A percentile compares a stretch with the other conserved stretches of the same genome.
Evolutionary conservation across 92 coral and sea anemone species (phyloP).

Genomic region (Siderastrea radians): DNA sequence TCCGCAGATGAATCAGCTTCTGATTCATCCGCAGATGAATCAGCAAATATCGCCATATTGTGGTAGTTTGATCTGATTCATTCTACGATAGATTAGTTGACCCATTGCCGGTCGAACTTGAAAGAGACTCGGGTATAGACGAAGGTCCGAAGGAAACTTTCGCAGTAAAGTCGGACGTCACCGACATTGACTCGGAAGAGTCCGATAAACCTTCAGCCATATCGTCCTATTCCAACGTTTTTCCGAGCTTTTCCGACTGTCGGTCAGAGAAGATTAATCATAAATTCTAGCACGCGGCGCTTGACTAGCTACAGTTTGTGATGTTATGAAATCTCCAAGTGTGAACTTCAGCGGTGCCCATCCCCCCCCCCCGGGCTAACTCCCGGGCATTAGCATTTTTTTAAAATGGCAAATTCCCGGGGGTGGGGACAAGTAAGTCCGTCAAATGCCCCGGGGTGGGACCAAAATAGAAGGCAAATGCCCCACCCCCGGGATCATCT

Average conservation of each 20-base stretch:
- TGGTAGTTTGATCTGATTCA: not conserved
- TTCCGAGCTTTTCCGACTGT: not conserved
- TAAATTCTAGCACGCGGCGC: constrained; percentile 9
- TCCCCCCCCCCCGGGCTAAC: no score
- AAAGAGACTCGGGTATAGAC: not conserved
- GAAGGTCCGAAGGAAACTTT: not conserved
- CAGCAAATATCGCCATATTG: constrained; percentile 90
- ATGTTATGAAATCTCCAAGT: constrained; percentile 67
- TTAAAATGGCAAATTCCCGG: no score
- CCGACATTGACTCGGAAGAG: constrained; percentile 12
- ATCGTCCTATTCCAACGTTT: not conserved
- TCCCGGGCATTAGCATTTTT: no score
- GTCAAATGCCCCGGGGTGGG: no score
- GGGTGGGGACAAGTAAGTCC: no score
- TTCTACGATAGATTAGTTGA: not conserved
- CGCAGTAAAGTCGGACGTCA: not conserved
- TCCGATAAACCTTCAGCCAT: not conserved
- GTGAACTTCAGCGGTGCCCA: constrained; percentile 47
- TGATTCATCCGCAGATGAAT: constrained; percentile 84
- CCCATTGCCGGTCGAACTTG: not conserved
- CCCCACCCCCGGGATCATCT: no score
- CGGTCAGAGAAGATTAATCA: not conserved
- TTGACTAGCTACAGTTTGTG: not conserved
- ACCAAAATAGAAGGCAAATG: no score
- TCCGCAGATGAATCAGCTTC: constrained; percentile 92